Conservation (phyloP, 2,888 invertebrate species). For the Diachrysia chrysitis region DNA sequence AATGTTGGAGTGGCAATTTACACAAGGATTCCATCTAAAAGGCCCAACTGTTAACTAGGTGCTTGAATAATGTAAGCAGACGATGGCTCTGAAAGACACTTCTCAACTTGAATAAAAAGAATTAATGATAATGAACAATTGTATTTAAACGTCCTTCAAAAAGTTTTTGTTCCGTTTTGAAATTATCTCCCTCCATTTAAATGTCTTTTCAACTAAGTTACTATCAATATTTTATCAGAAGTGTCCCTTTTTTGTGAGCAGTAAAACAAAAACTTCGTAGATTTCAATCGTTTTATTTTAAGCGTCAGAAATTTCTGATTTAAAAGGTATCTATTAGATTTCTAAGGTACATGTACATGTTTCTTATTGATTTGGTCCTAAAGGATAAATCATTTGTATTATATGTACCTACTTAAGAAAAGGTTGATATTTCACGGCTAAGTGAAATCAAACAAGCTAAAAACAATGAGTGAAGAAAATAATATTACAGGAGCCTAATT, state of each 20-base stretch:
- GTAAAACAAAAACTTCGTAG: neutral
- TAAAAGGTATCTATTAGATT: neutral
- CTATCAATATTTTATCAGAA: slow-evolving; percentile 2
- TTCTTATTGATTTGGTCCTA: neutral
- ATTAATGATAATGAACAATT: slow-evolving; percentile 56
- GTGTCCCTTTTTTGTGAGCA: neutral
- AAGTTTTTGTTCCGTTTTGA: slow-evolving; percentile 33
- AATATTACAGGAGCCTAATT: slow-evolving; percentile 32
- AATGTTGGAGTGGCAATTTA: slow-evolving; percentile 77
- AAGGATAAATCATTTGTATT: neutral
- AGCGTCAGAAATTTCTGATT: neutral
- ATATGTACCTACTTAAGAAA: neutral
- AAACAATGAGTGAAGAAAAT: slow-evolving; percentile 23
- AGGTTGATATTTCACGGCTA: neutral
- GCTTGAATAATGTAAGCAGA: slow-evolving; percentile 73
- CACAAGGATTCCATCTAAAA: slow-evolving; percentile 72
- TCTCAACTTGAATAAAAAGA: slow-evolving; percentile 46
- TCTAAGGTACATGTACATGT: neutral
- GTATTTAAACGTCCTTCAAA: slow-evolving; percentile 37
- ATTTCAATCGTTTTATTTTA: neutral
- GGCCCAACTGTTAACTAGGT: slow-evolving; percentile 68
- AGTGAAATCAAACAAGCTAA: slow-evolving; percentile 11
- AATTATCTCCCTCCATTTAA: slow-evolving; percentile 31
- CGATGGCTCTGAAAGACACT: slow-evolving; percentile 50
- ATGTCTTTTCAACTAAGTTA: slow-evolving; percentile 7